A percentile compares a stretch with the other conserved stretches of the same genome.
These are phyloP conservation scores for Morphnarchus princeps DNA, from an alignment of 2,113 vertebrate genomes.

Conservation along the genomic window DNA sequence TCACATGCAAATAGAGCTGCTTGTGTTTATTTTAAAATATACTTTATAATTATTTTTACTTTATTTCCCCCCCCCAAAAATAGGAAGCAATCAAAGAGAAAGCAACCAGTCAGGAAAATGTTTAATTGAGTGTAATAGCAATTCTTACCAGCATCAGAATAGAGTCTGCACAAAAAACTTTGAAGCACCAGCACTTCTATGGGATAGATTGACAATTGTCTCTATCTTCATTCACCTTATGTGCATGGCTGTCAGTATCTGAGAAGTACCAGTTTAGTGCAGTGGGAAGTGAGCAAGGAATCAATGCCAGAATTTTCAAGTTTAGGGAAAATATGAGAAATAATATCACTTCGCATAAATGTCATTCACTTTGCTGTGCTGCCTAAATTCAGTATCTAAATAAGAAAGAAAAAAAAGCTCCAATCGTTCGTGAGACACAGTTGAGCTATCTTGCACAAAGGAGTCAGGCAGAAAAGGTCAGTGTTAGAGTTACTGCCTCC, in stretches of 20 bases:
- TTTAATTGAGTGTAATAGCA: conserved; percentile 34
- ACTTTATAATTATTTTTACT: conserved; percentile 48
- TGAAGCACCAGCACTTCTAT: conserved; percentile 16
- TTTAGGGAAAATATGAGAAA: conserved; percentile 56
- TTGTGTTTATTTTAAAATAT: conserved; percentile 34
- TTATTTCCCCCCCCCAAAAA: background rate
- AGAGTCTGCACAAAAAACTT: background rate
- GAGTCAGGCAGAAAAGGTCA: background rate
- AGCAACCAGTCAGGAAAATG: conserved; percentile 11
- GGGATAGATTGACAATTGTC: conserved; percentile 41
- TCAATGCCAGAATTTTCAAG: conserved; percentile 55
- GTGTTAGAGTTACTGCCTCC: background rate
- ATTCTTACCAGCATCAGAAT: background rate
- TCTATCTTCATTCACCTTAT: conserved; percentile 56
- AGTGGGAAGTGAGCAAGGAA: conserved; percentile 44
- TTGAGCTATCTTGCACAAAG: background rate
- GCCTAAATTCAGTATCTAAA: conserved; percentile 23
- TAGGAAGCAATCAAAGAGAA: conserved; percentile 21
- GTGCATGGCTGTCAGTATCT: conserved; percentile 33
- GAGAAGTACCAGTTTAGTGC: conserved; percentile 48
- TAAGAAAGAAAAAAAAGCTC: background rate
- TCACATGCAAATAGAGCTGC: conserved; percentile 33
- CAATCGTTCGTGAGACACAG: rapidly evolving
- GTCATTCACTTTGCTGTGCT: conserved; percentile 18
- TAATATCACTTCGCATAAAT: conserved; percentile 47